A percentile compares a stretch with the other conserved stretches of the same genome.
Conservation (phyloP, 2,888 invertebrate species). For the Chironomus tentans region DNA sequence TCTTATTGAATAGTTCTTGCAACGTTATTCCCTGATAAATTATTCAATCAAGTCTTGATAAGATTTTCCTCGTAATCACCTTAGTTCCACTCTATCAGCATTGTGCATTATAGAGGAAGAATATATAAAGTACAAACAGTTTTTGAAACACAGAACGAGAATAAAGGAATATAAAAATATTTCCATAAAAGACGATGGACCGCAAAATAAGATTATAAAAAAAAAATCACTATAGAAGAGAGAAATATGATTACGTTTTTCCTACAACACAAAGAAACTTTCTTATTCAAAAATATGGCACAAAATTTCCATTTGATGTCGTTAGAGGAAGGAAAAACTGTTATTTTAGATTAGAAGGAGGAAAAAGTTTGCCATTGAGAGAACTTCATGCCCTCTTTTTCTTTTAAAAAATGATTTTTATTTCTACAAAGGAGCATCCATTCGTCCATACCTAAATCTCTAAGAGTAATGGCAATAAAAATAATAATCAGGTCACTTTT, state of each 20-base stretch:
- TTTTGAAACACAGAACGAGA: not conserved
- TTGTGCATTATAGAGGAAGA: too few relatives aligned
- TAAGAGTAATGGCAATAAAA: not conserved
- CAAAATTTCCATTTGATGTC: conserved; percentile 2
- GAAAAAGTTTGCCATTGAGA: not conserved
- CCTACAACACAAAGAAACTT: not conserved
- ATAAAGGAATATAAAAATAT: not conserved
- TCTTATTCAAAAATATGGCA: not conserved
- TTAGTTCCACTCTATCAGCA: too few relatives aligned
- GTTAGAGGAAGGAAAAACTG: not conserved
- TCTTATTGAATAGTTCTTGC: too few relatives aligned
- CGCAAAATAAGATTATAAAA: not conserved
- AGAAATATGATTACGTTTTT: too few relatives aligned
- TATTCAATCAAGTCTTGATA: too few relatives aligned
- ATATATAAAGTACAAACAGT: not conserved
- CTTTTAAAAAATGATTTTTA: too few relatives aligned
- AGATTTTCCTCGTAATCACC: too few relatives aligned
- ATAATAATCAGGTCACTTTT: not conserved
- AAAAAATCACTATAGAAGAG: too few relatives aligned
- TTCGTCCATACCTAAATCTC: too few relatives aligned
- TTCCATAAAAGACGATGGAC: not conserved
- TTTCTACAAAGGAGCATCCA: too few relatives aligned
- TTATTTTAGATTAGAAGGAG: not conserved
- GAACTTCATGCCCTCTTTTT: not conserved
- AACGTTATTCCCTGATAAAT: too few relatives aligned